A percentile compares a stretch with the other conserved stretches of the same genome.
Evolutionary conservation across 2,888 invertebrate genomes (phyloP).

Genomic region (Bimastos eiseni): DNA sequence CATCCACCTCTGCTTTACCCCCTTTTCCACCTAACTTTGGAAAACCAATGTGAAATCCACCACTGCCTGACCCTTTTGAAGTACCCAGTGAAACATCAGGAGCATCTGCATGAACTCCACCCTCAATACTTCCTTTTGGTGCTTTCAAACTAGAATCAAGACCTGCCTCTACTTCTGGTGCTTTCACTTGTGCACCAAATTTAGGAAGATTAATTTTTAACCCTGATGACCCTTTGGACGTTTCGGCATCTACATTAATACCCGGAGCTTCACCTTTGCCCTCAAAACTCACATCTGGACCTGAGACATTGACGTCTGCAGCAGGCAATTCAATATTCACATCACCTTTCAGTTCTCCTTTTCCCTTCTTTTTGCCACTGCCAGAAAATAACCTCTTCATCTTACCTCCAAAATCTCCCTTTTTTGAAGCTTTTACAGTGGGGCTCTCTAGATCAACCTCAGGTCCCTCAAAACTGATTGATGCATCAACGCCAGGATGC

Average conservation of each 20-base stretch:
- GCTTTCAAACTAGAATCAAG: slow-evolving; percentile 13
- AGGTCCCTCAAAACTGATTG: background rate
- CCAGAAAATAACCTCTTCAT: slow-evolving; percentile 18
- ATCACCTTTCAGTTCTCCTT: background rate
- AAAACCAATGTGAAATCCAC: slow-evolving; percentile 27
- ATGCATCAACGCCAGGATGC: slow-evolving; percentile 1
- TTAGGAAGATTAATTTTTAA: slow-evolving; percentile 18
- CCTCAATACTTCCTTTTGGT: slow-evolving; percentile 2
- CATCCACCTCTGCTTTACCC: background rate
- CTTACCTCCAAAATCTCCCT: slow-evolving; percentile 16
- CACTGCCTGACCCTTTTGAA: slow-evolving; percentile 4
- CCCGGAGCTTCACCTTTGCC: background rate
- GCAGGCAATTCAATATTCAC: background rate
- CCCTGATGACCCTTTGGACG: slow-evolving; percentile 2
- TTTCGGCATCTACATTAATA: slow-evolving; percentile 13
- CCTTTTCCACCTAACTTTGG: slow-evolving; percentile 27
- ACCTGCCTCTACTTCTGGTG: slow-evolving; percentile 6
- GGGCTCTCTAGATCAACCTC: background rate
- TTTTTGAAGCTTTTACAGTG: background rate
- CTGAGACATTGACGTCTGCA: slow-evolving; percentile 9
- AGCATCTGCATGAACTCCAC: slow-evolving; percentile 10
- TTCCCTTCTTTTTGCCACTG: slow-evolving; percentile 20
- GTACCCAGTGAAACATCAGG: slow-evolving; percentile 9
- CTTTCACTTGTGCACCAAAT: background rate
- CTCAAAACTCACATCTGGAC: background rate